phyloP scores from a whole-genome alignment of 1,140 invertebrate species.

The Cryptotermes secundus region DNA sequence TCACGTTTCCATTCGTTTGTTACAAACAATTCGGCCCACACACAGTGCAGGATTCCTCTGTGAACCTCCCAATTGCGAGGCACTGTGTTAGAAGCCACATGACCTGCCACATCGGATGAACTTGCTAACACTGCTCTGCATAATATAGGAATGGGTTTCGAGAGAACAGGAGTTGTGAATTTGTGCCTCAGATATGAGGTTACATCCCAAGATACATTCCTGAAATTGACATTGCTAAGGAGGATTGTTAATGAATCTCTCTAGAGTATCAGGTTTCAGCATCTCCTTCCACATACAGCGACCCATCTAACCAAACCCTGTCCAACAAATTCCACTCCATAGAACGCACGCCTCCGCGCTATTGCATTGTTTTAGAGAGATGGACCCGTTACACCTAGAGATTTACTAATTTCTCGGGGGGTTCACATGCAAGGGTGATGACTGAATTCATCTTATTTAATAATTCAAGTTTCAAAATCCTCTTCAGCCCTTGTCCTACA shows the following conservation, averaged over 20 bases:
- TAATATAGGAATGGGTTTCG: background rate
- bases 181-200: background rate
- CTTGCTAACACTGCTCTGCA: no score
- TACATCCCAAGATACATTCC: background rate
- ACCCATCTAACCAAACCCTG: background rate
- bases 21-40: no score
- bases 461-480: background rate
- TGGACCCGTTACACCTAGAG: background rate
- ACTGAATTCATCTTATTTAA: background rate
- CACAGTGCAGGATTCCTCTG: no score
- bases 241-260: background rate
- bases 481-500: background rate
- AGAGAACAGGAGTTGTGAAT: background rate
- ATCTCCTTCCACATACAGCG: background rate
- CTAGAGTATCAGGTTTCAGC: background rate
- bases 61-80: no score
- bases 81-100: no score
- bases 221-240: background rate
- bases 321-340: background rate
- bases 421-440: background rate
- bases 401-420: background rate
- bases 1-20: no score
- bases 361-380: background rate
- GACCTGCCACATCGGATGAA: no score
- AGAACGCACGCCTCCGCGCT: background rate